Evolutionary conservation across 2,113 vertebrate species (phyloP).

Genomic region (human): DNA sequence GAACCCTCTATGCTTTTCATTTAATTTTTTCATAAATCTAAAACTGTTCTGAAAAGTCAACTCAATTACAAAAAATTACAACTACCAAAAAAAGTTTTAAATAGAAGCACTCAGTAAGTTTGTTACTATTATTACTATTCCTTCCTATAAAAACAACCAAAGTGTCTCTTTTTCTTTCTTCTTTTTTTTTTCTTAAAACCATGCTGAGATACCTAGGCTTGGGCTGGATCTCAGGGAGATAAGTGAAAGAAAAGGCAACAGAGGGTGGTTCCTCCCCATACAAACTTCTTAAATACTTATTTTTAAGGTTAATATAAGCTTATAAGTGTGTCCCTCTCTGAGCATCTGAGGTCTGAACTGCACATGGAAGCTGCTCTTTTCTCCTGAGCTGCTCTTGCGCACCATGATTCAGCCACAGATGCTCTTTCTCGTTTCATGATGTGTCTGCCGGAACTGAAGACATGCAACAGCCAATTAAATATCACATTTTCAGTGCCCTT

Average conservation of each 20-base stretch:
- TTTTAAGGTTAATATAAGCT: background rate
- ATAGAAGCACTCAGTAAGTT: background rate
- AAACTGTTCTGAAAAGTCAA: background rate
- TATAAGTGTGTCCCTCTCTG: rapidly evolving
- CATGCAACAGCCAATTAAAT: slow-evolving; percentile 63
- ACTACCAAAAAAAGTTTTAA: background rate
- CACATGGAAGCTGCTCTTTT: background rate
- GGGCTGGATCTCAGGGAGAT: background rate
- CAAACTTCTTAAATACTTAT: background rate
- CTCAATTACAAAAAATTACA: background rate
- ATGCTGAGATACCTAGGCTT: background rate
- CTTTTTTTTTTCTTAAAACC: background rate
- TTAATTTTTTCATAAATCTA: background rate
- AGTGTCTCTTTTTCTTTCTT: too few species aligned
- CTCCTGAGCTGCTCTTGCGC: background rate
- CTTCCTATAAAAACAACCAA: background rate
- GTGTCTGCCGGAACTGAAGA: slow-evolving; percentile 57
- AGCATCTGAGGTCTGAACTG: background rate
- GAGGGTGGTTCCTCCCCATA: background rate
- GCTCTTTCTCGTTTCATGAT: slow-evolving; percentile 59
- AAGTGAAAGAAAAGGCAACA: background rate
- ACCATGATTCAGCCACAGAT: slow-evolving; percentile 46
- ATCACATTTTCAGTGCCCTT: slow-evolving; percentile 66
- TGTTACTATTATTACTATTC: background rate
- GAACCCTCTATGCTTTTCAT: background rate